Evolutionary conservation across 2,113 vertebrate species (phyloP), one percentile per base, ranked within the genome.

Genomic region (Brachirus orientalis): DNA sequence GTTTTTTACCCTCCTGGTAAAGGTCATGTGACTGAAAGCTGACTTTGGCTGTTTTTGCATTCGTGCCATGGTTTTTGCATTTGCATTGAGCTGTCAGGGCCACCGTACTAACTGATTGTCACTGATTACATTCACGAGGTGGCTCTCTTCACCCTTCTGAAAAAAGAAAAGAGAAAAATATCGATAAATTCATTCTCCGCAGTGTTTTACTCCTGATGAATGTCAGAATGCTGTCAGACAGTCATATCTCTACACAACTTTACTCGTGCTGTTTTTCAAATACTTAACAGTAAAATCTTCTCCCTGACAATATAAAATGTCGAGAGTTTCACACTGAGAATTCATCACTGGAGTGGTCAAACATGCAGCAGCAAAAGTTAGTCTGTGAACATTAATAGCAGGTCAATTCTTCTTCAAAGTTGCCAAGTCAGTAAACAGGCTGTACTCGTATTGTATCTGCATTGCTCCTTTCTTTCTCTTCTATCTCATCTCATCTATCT

Each of bases 401-500:
- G 28, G 2, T 28, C 28, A 3, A 28, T 6, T 28, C 28, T 28
- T 48, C 47, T n/a, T 10, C 8, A 19, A 36, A 13, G 46, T 33
- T 50, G 8, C 8, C 2, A 17, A 22, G 13, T 10, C 19, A 11
- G 41, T 3, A 7, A 16, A 43, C 1, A 43, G 7, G 7, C n/a
- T 8, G 8, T 10, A 19, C 10, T 8, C 35, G n/a, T 54, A 3
- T 16, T 7, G 16, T 45, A 16, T 17, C 6, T n/a, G 14, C 7
- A 6, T 56, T 4, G 17, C 12, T 16, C 8, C 4, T 8, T 41
- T 41, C 7, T 10, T 36, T 28, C 33, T 62, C 19, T 28, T n/a
- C 17, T 36, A 11, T 65, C 36, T 47, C 16, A n/a, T n/a, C n/a
- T n/a, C n/a, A n/a, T 6, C 40, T 52, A 33, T 66, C 60, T 63